Evolutionary conservation across 1,140 invertebrate genomes (phyloP).

Genomic region (Drosophila aff.): DNA sequence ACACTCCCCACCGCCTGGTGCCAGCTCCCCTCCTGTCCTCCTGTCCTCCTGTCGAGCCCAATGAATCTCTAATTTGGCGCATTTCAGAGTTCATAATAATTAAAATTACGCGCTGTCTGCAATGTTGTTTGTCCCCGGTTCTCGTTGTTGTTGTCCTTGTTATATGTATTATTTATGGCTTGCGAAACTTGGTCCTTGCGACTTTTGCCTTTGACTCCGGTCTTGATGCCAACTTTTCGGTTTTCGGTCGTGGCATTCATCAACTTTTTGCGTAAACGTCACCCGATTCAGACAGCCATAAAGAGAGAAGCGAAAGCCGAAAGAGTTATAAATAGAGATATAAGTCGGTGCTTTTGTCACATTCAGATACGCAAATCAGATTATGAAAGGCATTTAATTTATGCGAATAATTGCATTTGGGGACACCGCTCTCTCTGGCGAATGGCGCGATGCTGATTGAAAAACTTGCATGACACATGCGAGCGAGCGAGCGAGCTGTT

Average conservation of each 20-base stretch:
- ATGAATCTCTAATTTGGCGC: conserved; percentile 80
- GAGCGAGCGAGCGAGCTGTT: conserved; percentile 16
- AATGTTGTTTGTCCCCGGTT: conserved; percentile 56
- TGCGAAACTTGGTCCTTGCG: conserved; percentile 58
- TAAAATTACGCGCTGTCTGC: conserved; percentile 75
- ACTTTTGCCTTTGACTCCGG: conserved; percentile 70
- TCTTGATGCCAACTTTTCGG: conserved; percentile 72
- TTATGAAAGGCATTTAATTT: conserved; percentile 45
- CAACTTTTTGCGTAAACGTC: conserved; percentile 62
- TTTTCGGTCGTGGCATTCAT: conserved; percentile 71
- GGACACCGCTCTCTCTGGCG: neutral
- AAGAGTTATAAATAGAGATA: conserved; percentile 24
- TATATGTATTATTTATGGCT: conserved; percentile 74
- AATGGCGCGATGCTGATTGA: conserved; percentile 52
- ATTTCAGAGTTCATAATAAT: conserved; percentile 77
- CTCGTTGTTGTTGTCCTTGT: conserved; percentile 53
- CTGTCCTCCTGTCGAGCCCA: conserved; percentile 34
- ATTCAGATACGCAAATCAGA: conserved; percentile 20
- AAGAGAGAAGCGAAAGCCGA: neutral
- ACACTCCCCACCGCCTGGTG: no score
- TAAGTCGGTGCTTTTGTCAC: conserved; percentile 45
- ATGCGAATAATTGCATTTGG: conserved; percentile 41
- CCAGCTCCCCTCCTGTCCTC: conserved; percentile 5
- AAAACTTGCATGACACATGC: conserved; percentile 54
- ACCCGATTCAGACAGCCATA: conserved; percentile 17